Evolutionary conservation across 2,797 vertebrate species (phyloP).

Genomic region (Gymnoscopelus braueri): DNA sequence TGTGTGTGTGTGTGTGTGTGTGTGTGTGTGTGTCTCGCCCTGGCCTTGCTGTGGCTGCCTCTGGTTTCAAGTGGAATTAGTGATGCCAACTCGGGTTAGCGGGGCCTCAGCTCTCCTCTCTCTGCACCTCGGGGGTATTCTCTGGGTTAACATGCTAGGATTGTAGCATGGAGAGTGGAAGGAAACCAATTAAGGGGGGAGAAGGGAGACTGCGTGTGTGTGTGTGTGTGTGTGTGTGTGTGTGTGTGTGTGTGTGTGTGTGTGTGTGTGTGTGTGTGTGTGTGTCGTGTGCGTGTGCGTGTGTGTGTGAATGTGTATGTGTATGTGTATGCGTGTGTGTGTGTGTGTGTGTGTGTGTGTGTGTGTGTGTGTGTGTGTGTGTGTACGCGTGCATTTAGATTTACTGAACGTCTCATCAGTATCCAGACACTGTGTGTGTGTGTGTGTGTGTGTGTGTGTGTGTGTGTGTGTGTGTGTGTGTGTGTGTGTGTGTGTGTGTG

Average conservation of each 20-base stretch:
- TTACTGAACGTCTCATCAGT: no score
- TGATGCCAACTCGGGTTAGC: slow-evolving; percentile 67
- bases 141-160: slow-evolving; percentile 37
- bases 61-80: slow-evolving; percentile 67
- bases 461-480: neutral
- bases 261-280: neutral
- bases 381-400: no score
- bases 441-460: slow-evolving; percentile 1
- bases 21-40: slow-evolving; percentile 58
- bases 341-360: neutral
- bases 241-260: neutral
- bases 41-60: slow-evolving; percentile 60
- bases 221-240: neutral
- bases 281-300: neutral
- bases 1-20: no score
- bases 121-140: slow-evolving; percentile 45
- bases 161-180: slow-evolving; percentile 8
- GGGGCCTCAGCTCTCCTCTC: slow-evolving; percentile 47
- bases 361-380: neutral
- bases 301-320: neutral
- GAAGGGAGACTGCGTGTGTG: neutral
- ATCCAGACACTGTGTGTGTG: no score
- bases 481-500: neutral
- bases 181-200: neutral
- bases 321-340: no score